A percentile compares a stretch with the other conserved stretches of the same genome.
phyloP scores from a whole-genome alignment of 53 echinoderm and acorn worm species.

The Temnopleurus reevesii region DNA sequence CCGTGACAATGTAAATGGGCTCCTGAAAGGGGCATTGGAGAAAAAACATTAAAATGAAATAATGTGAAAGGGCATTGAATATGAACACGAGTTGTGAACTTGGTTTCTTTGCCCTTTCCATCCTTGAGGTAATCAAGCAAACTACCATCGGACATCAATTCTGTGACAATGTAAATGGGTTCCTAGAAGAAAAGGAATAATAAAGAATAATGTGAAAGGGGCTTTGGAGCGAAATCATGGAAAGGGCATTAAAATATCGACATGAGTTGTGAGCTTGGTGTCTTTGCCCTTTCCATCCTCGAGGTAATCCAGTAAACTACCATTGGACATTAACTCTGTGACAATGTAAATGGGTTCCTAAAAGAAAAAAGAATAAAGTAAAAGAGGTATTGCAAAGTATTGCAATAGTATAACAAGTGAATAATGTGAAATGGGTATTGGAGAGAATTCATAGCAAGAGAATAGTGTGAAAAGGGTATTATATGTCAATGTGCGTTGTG shows the following conservation, averaged over 20 bases:
- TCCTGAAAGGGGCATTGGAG: too few relatives aligned
- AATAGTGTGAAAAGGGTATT: too few relatives aligned
- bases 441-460: too few relatives aligned
- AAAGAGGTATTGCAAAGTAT: too few relatives aligned
- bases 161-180: slow-evolving; percentile 75
- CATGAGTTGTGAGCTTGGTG: slow-evolving; percentile 73
- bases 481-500: slow-evolving; percentile 60
- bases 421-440: too few relatives aligned
- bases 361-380: neutral
- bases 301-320: slow-evolving; percentile 81
- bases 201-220: neutral
- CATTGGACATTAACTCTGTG: slow-evolving; percentile 80
- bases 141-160: slow-evolving; percentile 66
- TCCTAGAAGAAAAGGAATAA: too few relatives aligned
- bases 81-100: slow-evolving; percentile 53
- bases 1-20: slow-evolving; percentile 75
- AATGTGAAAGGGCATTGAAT: too few relatives aligned
- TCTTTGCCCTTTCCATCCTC: slow-evolving; percentile 73
- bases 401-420: too few relatives aligned
- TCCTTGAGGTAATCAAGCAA: slow-evolving; percentile 66
- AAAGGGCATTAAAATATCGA: too few relatives aligned
- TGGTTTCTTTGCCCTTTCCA: slow-evolving; percentile 47
- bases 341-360: slow-evolving; percentile 96
- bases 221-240: too few relatives aligned
- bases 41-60: too few relatives aligned